These are phyloP conservation scores for Cheirogaleus medius DNA, from an alignment of 2,113 vertebrate genomes.

Conservation along the genomic window DNA sequence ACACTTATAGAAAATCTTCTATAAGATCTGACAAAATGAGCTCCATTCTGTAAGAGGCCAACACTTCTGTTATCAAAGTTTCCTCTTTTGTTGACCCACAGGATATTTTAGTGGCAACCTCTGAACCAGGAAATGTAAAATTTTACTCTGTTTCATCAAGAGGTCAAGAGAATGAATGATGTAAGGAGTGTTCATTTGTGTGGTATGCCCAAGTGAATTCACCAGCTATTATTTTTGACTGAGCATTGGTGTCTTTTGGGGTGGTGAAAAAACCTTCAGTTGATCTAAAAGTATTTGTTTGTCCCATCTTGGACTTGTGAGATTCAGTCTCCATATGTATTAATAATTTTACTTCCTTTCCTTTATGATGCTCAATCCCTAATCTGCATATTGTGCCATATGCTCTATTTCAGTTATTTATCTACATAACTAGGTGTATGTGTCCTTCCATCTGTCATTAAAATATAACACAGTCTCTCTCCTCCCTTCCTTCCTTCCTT, in stretches of 20 bases:
- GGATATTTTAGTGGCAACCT: neutral
- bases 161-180: neutral
- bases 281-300: neutral
- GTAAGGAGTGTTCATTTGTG: neutral
- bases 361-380: neutral
- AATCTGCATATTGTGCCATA: neutral
- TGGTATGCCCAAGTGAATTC: neutral
- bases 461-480: neutral
- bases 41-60: neutral
- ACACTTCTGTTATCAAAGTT: neutral
- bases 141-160: neutral
- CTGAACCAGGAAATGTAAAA: neutral
- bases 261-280: neutral
- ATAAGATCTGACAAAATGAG: neutral
- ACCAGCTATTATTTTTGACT: neutral
- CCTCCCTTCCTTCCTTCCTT: neutral
- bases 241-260: neutral
- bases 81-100: neutral
- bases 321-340: neutral
- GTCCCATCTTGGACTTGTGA: neutral
- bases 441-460: neutral
- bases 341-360: neutral
- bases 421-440: neutral
- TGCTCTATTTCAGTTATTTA: neutral
- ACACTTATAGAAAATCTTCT: neutral